Evolutionary conservation across 30 jellyfish, hydroid and myxozoan species (phyloP), one percentile per base, ranked within the genome.

Genomic region (Phacellophora camtschatica): DNA sequence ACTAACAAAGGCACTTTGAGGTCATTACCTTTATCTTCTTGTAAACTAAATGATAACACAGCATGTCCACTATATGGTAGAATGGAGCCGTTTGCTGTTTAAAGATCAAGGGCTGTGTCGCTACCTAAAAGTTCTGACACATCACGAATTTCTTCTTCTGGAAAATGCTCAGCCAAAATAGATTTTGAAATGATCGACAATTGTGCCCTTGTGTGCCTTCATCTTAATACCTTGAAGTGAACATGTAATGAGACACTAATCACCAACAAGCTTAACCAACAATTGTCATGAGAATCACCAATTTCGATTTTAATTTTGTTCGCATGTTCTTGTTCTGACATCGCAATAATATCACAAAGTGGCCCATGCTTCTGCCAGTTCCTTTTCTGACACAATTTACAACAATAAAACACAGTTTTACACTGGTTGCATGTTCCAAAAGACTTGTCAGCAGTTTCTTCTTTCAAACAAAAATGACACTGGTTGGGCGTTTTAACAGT

Each of bases 171-270:
- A 27, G 29, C 25, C 64, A 74, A 28, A 28, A 55, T 33, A 16
- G 43, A 27, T 32, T 74, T 55, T 31, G 75, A 32, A 34, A 77
- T 77, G 25, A 77, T 23, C 15, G 64, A 58, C 50, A 77, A 82
- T 45, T 77, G 71, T n/a, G 90, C 90, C 45, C 83, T 83, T 20
- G 90, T 77, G 41, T 18, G 83, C 90, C 22, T n/a, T 25, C 13
- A 63, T 63, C 11, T 4, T 30, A 13, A 42, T 29, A 31, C 62
- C 59, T n/a, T 63, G 69, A 36, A 77, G 71, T 15, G 28, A 18
- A 58, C 90, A 77, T 8, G 69, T 18, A 32, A 58, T 63, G 34
- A 45, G 35, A 46, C 82, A 77, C 64, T 59, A 57, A 19, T 59
- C 90, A n/a, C 83, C 90, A 45, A 77, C 46, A 27, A 77, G 45